These are phyloP conservation scores for Pollenia labialis DNA, from an alignment of 2,888 invertebrate species.

Conservation along the genomic window DNA sequence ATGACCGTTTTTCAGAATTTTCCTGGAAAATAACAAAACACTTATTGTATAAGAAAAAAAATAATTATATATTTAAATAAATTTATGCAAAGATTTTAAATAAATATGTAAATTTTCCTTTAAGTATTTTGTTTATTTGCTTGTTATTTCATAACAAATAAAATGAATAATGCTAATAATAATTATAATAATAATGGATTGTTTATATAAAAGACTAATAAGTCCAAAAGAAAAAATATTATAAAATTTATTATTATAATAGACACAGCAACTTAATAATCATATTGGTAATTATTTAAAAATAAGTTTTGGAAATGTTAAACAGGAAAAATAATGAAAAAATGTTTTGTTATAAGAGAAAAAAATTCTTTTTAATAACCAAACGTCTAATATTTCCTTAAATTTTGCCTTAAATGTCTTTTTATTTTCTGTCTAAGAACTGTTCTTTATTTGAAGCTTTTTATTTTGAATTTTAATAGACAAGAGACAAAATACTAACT, in stretches of 20 bases:
- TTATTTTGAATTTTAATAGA: conserved; percentile 19
- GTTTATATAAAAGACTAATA: background rate
- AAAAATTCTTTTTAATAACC: too few species aligned
- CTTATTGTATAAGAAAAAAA: background rate
- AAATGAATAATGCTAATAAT: background rate
- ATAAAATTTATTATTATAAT: too few species aligned
- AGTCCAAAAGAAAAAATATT: background rate
- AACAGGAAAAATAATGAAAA: background rate
- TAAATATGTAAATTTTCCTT: conserved; percentile 9
- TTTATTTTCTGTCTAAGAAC: background rate
- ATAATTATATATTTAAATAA: background rate
- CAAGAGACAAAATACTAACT: conserved; percentile 38
- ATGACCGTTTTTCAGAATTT: background rate
- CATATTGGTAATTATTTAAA: background rate
- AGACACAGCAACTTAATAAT: background rate
- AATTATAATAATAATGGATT: background rate
- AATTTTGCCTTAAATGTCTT: background rate
- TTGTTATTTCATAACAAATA: background rate
- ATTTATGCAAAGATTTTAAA: background rate
- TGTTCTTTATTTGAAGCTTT: background rate
- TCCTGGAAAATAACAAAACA: background rate
- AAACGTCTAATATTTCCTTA: too few species aligned
- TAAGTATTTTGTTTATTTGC: conserved; percentile 47
- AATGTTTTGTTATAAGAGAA: too few species aligned
- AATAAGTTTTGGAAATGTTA: background rate